These are phyloP conservation scores for Clepsis dumicolana DNA, from an alignment of 2,888 invertebrate genomes.

Conservation along the genomic window DNA sequence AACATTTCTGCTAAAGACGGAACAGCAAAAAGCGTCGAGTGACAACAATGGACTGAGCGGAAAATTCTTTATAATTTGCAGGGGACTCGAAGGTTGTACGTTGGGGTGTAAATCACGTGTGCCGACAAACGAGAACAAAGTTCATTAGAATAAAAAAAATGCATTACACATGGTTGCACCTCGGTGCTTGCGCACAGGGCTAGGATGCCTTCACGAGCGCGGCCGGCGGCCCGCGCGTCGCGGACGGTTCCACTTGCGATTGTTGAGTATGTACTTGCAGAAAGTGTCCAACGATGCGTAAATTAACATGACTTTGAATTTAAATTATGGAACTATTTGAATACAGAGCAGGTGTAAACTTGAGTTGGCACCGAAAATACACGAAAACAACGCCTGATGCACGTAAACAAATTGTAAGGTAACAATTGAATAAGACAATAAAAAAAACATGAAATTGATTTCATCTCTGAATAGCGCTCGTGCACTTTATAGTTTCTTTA, in stretches of 20 bases:
- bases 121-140: slow-evolving; percentile 30
- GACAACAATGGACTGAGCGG: slow-evolving; percentile 28
- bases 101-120: slow-evolving; percentile 42
- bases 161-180: slow-evolving; percentile 47
- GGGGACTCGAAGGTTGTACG: neutral
- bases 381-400: neutral
- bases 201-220: slow-evolving; percentile 78
- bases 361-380: neutral
- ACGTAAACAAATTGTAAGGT: neutral
- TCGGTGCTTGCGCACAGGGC: slow-evolving; percentile 55
- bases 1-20: slow-evolving; percentile 38
- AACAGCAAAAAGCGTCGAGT: slow-evolving; percentile 33
- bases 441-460: too few species aligned
- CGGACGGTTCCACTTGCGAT: slow-evolving; percentile 39
- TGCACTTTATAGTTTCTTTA: too few species aligned
- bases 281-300: neutral
- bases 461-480: too few species aligned
- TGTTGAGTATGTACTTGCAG: slow-evolving; percentile 12
- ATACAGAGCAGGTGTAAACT: neutral
- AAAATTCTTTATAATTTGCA: slow-evolving; percentile 33
- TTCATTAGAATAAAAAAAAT: slow-evolving; percentile 44
- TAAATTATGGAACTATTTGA: neutral
- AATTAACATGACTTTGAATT: neutral
- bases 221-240: slow-evolving; percentile 48
- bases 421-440: too few species aligned